Base-by-base conservation (phyloP, 2,113 vertebrate genomes). In the Merops nubicus region DNA sequence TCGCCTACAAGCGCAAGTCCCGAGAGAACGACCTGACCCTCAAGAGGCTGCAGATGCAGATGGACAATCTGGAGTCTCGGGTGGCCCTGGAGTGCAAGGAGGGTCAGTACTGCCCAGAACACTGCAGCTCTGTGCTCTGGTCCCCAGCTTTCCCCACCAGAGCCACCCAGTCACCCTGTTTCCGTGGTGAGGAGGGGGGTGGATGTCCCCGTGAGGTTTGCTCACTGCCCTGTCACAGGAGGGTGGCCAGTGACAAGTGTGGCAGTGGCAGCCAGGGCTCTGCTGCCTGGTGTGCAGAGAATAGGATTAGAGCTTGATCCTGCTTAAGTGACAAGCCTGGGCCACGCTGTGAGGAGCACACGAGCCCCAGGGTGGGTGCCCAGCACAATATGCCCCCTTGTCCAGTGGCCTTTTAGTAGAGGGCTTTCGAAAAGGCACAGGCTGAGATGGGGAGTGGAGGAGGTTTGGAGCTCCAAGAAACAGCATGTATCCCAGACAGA, bases 11-110 rank as follows among this genome's bases (percentile, higher is more conserved):
- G 94, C 98, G 99, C 76, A 99, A 99, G 95, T 99, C 99, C 2
- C 98, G 99, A 0, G 99, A 99, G 87, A 99, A 99, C 4, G 99
- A 99, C 98, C 99, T 99, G 88, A 99, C 99, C 9, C 98, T 99
- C 87, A 99, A 99, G 97, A 98, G 99, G 82, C 97, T 99, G 91
- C 99, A 99, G 96, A 99, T 99, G 99, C 99, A 99, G 96, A 99
- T 99, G 99, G 99, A 99, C 98, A 99, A 99, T 91, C 98, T 99
- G 96, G 99, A 99, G 97, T 99, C 99, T 7, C 98, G 99, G 0
- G 99, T 99, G 48, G 99, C 99, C 33, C 98, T 99, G 53, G 99
- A 99, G 97, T 99, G 99, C 97, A 99, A 99, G 94, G 99, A 99
- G 97, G 99, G 99, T 99, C 34, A 63, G 97, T 92, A 14, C 38